Conservation (phyloP, 1,140 invertebrate genomes). For the Cherax destructor region DNA sequence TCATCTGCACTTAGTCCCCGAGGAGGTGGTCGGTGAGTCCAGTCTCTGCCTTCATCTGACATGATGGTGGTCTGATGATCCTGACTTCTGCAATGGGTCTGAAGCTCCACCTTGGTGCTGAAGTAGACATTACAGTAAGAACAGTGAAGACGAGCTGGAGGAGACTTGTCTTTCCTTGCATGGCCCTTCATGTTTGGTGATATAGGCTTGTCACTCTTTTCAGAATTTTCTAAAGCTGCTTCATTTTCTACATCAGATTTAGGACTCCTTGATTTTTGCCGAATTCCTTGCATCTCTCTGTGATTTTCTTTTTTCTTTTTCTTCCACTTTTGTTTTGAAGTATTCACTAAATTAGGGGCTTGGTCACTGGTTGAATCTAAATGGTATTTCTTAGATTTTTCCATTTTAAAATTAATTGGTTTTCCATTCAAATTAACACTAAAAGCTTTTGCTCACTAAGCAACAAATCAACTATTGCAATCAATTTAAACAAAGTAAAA, state of each 20-base stretch:
- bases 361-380: conserved; percentile 30
- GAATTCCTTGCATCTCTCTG: conserved; percentile 19
- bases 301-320: conserved; percentile 50
- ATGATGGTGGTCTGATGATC: conserved; percentile 83
- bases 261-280: conserved; percentile 31
- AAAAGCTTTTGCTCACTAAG: conserved; percentile 10
- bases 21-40: conserved; percentile 83
- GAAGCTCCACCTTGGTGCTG: conserved; percentile 79
- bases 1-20: conserved; percentile 76
- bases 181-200: conserved; percentile 22
- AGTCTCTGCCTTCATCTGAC: conserved; percentile 83
- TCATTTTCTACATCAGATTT: conserved; percentile 4
- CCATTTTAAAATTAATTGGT: conserved; percentile 31
- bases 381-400: conserved; percentile 43
- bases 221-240: background rate
- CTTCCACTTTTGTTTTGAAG: conserved; percentile 33
- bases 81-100: conserved; percentile 82
- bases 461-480: background rate
- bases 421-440: background rate
- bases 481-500: background rate
- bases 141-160: conserved; percentile 73
- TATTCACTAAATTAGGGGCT: conserved; percentile 9
- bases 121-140: conserved; percentile 82
- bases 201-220: conserved; percentile 9
- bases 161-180: background rate